Base-by-base conservation (phyloP, 2,797 vertebrate genomes). In the Pteronotus mesoamericanus region DNA sequence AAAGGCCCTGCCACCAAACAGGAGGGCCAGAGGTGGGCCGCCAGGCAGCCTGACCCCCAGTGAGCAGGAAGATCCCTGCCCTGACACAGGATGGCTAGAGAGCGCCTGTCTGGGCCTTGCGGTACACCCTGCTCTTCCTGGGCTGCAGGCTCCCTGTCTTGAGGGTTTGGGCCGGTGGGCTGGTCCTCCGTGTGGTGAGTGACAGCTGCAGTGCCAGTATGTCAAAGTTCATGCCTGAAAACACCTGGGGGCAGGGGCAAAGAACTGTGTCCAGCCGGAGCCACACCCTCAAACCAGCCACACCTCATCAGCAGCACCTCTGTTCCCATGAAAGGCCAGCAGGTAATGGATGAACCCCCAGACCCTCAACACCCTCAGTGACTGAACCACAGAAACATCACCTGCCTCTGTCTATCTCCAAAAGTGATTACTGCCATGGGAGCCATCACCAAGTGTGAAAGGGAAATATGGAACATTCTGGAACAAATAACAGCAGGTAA, bases 181-280 rank as follows among this genome's bases (percentile, higher is more conserved):
- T 15, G 11, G 34, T 32, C 71, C 53, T 39, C 72, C 0, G 2
- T 21, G 44, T 2, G 0, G n/a, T 79, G 9, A 72, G 59, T 3
- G 29, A 79, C 1, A 10, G 82, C 53, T 2, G 0, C 2, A 0
- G 46, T 0, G 1, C 19, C 48, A 77, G 75, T 7, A 1, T 0
- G 0, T 4, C 51, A 29, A 24, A 15, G 1, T 19, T 24, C 1
- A 0, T 24, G 18, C 3, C 77, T 34, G 34, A 79, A 57, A 66
- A 59, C 11, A n/a, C n/a, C 11, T 3, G 0, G 2, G 26, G 57
- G 51, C 2, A 18, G 1, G 32, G 26, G 83, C 8, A 32, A 51
- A 37, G 34, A 59, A 24, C 22, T 5, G 4, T 11, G 19, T 55
- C 39, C 1, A 6, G 57, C 22, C 39, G 4, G 9, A 51, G 14